Conservation (phyloP, 2,797 vertebrate species). For the Esox lucius region DNA sequence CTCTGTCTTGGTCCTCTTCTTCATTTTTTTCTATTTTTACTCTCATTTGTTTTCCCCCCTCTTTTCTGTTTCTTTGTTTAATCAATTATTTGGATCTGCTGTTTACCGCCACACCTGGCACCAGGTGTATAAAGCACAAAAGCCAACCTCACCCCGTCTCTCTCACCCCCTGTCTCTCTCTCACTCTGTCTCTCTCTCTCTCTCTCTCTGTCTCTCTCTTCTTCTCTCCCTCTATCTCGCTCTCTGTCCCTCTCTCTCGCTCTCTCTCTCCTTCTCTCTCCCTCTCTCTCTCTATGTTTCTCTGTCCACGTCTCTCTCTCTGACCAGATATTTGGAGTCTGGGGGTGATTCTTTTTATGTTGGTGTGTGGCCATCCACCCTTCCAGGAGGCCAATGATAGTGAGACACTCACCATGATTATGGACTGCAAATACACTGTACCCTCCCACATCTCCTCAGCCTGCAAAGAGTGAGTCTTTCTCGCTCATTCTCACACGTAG, state of each 20-base stretch:
- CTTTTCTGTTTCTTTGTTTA: slow-evolving; percentile 19
- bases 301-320: neutral
- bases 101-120: neutral
- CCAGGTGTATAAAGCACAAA: neutral
- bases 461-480: slow-evolving; percentile 81
- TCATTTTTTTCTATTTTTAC: neutral
- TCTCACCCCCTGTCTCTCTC: slow-evolving; percentile 12
- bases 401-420: slow-evolving; percentile 92
- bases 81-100: neutral
- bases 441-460: slow-evolving; percentile 78
- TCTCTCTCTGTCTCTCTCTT: too few species aligned
- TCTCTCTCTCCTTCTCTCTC: slow-evolving; percentile 13
- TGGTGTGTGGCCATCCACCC: slow-evolving; percentile 88
- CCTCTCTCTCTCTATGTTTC: neutral
- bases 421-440: slow-evolving; percentile 89
- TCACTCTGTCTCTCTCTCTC: slow-evolving; percentile 3
- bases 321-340: slow-evolving; percentile 88
- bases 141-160: neutral
- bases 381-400: slow-evolving; percentile 93
- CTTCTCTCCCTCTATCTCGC: too few species aligned
- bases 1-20: slow-evolving; percentile 4
- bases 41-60: neutral
- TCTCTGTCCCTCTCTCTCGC: too few species aligned
- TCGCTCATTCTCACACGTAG: neutral
- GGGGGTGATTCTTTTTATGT: slow-evolving; percentile 90